Evolutionary conservation across 2,888 invertebrate species (phyloP), one percentile per base, ranked within the genome.

Genomic region (Andrena hattorfiana): DNA sequence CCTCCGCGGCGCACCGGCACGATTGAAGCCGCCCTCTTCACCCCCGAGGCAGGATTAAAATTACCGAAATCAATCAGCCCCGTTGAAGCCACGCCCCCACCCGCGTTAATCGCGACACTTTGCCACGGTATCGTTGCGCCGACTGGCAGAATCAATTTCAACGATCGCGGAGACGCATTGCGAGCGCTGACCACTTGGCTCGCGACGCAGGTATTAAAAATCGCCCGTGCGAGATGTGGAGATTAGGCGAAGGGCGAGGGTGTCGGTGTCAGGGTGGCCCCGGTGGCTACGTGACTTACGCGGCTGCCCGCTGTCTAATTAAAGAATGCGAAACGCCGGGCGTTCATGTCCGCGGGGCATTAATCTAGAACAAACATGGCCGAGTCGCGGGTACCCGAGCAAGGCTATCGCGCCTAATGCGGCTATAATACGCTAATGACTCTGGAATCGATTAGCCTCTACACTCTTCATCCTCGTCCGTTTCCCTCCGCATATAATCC

Each of bases 351-450:
- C 85, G 77, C 75, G 90, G 87, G 90, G 90, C 93, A 92, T 93
- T 91, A 92, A 93, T 92, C 91, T 91, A 90, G 89, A 90, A 88
- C 90, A 92, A 93, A 92, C 90, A 92, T 92, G 92, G 90, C 91
- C 88, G 89, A 85, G 77, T 81, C 73, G 77, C 69, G 54, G 42
- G 68, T 69, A 69, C 72, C 84, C 86, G 85, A 83, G 83, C 88
- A 86, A 87, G 87, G 89, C 85, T 91, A 91, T 91, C 91, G 89
- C 89, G 91, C 86, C 89, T 85, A 86, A 90, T 88, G 89, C 5
- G 42, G 42, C 42, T 42, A 42, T 42, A 42, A 42, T 42, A 16
- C 90, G 92, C 91, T 93, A 93, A 93, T 93, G 92, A 93, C 92
- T 89, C 86, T 59, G 77, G 86, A 89, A 93, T 93, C 93, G 93